Evolutionary conservation across 35 echinoderm and acorn worm genomes (phyloP), one percentile per base, ranked within the genome.

Genomic region (Amphiura filiformis): DNA sequence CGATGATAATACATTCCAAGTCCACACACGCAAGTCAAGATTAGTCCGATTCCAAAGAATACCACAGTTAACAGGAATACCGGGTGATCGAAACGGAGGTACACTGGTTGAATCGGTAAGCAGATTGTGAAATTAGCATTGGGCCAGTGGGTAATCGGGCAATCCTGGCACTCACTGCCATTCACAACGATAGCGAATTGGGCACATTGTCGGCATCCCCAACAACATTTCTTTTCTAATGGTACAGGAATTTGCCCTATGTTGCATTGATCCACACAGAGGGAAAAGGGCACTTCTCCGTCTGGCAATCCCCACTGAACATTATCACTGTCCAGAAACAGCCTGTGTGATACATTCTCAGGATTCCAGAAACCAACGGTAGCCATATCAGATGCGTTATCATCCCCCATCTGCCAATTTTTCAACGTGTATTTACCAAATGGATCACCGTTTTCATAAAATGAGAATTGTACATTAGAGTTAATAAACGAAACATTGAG

Each of bases 401-500:
- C 32, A 32, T 56, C 44, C 12, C 39, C 39, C 22, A 41, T 23
- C 36, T 57, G 38, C 17, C 84, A 49, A 40, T 91, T 84, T 56
- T 78, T 77, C 28, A 91, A 35, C 38, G 79, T 26, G 36, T 91
- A 91, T 31, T 76, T 84, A 32, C 89, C 89, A 4, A 78, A 33
- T 3, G 82, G 82, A n/a, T 91, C 89, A 12, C 89, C 89, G 36
- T 91, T 84, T 85, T 91, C 81, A 34, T 84, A 81, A 83, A 91
- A 91, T 37, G 20, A 32, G 3, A 91, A 56, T 39, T 7, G 23
- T 13, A 37, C 85, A 49, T 75, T 56, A 11, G 37, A 14, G 32
- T 38, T 76, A 0, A 39, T 18, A 44, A 87, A 87, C 0, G 57
- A 49, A 1, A 61, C 34, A 78, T 77, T 78, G 18, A 78, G 65